Conservation (phyloP, 2,888 invertebrate genomes). For the Syrphus vitripennis region DNA sequence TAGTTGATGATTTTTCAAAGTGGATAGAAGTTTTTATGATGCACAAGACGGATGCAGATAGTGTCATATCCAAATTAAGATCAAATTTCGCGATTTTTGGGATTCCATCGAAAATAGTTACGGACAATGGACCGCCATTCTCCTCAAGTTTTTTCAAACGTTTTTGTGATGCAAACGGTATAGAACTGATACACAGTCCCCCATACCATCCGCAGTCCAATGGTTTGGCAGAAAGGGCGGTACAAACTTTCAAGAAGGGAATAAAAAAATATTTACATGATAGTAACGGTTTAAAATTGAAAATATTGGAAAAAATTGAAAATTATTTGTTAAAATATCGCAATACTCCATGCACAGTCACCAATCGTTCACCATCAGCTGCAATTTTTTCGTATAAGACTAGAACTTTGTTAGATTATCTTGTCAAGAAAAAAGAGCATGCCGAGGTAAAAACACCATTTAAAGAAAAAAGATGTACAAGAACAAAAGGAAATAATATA, state of each 20-base stretch:
- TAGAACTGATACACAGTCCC: not conserved
- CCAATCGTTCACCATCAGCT: not conserved
- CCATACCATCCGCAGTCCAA: slow-evolving; percentile 22
- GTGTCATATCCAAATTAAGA: not conserved
- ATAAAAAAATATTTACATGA: not conserved
- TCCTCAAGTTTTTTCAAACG: not conserved
- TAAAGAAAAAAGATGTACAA: not conserved
- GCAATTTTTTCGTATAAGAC: not conserved
- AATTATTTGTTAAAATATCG: not conserved
- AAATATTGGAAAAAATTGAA: not conserved
- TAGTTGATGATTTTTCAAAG: not conserved
- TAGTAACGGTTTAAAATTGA: not conserved
- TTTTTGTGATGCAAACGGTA: not conserved
- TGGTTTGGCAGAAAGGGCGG: slow-evolving; percentile 20
- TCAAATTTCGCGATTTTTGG: slow-evolving; percentile 1
- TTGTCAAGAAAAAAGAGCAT: not conserved
- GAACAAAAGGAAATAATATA: not conserved
- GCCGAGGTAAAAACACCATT: not conserved
- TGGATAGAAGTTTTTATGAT: slow-evolving; percentile 14
- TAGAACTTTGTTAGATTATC: not conserved
- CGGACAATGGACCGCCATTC: slow-evolving; percentile 24
- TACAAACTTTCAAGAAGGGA: slow-evolving; percentile 7
- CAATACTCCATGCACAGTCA: slow-evolving; percentile 2
- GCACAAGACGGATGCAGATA: not conserved
- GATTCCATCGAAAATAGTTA: not conserved